These are phyloP conservation scores for Eutrigla gurnardus DNA, from an alignment of 2,797 vertebrate species.

Conservation along the genomic window DNA sequence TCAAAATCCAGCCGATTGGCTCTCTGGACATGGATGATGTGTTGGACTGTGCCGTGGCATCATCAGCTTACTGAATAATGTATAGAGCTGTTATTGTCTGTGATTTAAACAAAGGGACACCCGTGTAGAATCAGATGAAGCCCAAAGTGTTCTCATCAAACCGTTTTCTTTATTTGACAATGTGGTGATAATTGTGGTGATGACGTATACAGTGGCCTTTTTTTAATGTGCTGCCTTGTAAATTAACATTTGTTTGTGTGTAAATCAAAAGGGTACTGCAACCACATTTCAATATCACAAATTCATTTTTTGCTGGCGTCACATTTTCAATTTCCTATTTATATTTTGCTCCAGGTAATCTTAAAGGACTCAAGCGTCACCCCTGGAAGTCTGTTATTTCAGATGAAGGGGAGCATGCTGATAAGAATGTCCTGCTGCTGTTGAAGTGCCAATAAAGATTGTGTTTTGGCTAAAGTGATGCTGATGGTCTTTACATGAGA, in stretches of 20 bases:
- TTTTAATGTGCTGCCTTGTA: slow-evolving; percentile 32
- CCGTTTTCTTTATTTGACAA: slow-evolving; percentile 35
- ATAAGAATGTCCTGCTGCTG: slow-evolving; percentile 7
- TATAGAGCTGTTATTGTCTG: neutral
- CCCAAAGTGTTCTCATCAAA: slow-evolving; percentile 31
- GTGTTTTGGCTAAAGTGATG: slow-evolving; percentile 14
- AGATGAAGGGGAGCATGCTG: slow-evolving; percentile 1
- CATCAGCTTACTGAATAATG: slow-evolving; percentile 17
- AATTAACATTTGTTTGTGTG: neutral
- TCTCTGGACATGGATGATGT: neutral
- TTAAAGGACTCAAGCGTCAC: slow-evolving; percentile 8
- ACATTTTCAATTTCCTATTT: slow-evolving; percentile 10
- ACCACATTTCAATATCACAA: neutral
- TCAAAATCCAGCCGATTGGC: neutral
- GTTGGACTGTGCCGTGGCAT: neutral
- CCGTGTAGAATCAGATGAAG: neutral
- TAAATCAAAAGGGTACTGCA: slow-evolving; percentile 14
- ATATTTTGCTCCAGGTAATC: slow-evolving; percentile 30
- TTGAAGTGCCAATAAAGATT: slow-evolving; percentile 56
- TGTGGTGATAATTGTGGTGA: slow-evolving; percentile 30
- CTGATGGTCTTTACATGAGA: slow-evolving; percentile 7
- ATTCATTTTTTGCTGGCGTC: neutral
- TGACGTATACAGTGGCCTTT: slow-evolving; percentile 8
- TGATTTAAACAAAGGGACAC: slow-evolving; percentile 7
- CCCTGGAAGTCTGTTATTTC: neutral